Evolutionary conservation across 2,113 vertebrate genomes (phyloP).

Genomic region (Cynoglossus semilaevis): DNA sequence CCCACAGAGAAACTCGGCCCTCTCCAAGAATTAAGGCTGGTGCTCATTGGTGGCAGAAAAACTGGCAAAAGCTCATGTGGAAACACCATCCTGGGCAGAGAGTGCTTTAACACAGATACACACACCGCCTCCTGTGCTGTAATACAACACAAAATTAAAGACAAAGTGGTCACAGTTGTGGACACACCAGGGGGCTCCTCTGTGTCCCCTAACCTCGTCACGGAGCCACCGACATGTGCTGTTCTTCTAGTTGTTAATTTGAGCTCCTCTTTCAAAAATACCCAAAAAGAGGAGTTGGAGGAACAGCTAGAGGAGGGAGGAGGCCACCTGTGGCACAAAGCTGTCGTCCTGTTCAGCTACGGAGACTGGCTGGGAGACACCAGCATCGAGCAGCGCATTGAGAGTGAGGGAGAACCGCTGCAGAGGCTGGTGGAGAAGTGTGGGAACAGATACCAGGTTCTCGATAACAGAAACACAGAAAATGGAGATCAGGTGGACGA

Average conservation of each 20-base stretch:
- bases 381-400: constrained; percentile 57
- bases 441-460: constrained; percentile 66
- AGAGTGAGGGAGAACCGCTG: constrained; percentile 66
- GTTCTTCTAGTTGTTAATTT: constrained; percentile 65
- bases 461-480: constrained; percentile 56
- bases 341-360: constrained; percentile 65
- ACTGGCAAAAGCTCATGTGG: constrained; percentile 70
- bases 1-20: constrained; percentile 44
- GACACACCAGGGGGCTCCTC: constrained; percentile 57
- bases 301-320: constrained; percentile 42
- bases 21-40: constrained; percentile 38
- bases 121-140: constrained; percentile 30
- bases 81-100: constrained; percentile 63
- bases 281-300: constrained; percentile 36
- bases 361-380: constrained; percentile 69
- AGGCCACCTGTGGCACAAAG: constrained; percentile 43
- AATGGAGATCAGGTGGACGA: constrained; percentile 47
- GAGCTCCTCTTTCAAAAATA: constrained; percentile 57
- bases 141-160: constrained; percentile 5
- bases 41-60: constrained; percentile 56
- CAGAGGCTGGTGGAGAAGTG: constrained; percentile 60
- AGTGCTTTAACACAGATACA: constrained; percentile 29
- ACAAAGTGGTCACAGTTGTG: constrained; percentile 46
- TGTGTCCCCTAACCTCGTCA: constrained; percentile 38
- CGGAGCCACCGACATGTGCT: constrained; percentile 16